A percentile compares a stretch with the other conserved stretches of the same genome.
Evolutionary conservation across 2,888 invertebrate species (phyloP).

Genomic region (Loripinus fragilis): DNA sequence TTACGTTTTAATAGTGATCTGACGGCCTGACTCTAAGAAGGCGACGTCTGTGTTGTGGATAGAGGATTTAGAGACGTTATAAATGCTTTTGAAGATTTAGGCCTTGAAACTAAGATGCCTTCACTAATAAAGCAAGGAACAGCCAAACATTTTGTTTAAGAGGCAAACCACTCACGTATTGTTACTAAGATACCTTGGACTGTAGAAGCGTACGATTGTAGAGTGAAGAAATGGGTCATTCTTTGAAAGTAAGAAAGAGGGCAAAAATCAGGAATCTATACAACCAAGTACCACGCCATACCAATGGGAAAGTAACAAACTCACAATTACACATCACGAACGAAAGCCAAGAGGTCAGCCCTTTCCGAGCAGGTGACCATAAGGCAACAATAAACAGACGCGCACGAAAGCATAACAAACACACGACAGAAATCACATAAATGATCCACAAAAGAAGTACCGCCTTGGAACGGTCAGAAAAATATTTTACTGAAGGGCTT

Average conservation of each 20-base stretch:
- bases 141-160: slow-evolving; percentile 38
- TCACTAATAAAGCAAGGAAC: slow-evolving; percentile 34
- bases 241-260: background rate
- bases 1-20: slow-evolving; percentile 30
- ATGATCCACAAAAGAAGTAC: too few species aligned
- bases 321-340: too few species aligned
- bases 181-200: slow-evolving; percentile 38
- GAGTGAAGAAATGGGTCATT: slow-evolving; percentile 19
- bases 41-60: slow-evolving; percentile 49
- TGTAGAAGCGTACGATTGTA: slow-evolving; percentile 7
- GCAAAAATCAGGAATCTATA: too few species aligned
- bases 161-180: slow-evolving; percentile 42
- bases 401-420: too few species aligned
- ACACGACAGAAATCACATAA: too few species aligned
- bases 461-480: too few species aligned
- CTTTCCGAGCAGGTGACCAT: too few species aligned
- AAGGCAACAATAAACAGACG: too few species aligned
- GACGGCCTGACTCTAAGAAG: slow-evolving; percentile 34
- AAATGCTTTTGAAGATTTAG: slow-evolving; percentile 36
- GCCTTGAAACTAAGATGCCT: slow-evolving; percentile 42
- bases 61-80: slow-evolving; percentile 53
- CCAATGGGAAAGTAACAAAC: too few species aligned
- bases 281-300: too few species aligned
- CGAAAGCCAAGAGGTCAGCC: too few species aligned
- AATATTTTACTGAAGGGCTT: too few species aligned